Conservation (phyloP, 2,888 invertebrate species). For the Harpalus rufipes region DNA sequence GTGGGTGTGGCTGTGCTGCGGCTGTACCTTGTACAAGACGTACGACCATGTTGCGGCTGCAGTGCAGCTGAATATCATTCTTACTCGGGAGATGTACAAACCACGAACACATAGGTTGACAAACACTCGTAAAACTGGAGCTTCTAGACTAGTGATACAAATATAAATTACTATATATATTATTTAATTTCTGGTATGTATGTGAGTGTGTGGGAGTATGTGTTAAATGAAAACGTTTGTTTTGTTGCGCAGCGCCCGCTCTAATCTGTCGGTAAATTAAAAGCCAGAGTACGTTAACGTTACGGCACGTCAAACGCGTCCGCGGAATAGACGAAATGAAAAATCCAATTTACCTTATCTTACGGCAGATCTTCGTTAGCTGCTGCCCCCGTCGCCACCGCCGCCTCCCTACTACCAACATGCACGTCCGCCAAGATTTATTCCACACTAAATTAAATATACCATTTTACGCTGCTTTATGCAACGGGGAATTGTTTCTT, state of each 20-base stretch:
- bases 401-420: constrained; percentile 8
- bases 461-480: constrained; percentile 53
- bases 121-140: no score
- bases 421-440: constrained; percentile 58
- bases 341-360: constrained; percentile 74
- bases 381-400: constrained; percentile 61
- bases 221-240: constrained; percentile 55
- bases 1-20: no score
- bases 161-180: no score
- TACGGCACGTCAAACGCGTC: constrained; percentile 60
- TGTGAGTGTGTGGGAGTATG: background rate
- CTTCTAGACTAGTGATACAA: no score
- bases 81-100: no score
- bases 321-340: constrained; percentile 71
- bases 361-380: constrained; percentile 71
- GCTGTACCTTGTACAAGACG: no score
- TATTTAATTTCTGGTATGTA: background rate
- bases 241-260: constrained; percentile 26
- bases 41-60: no score
- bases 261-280: constrained; percentile 63
- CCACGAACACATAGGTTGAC: no score
- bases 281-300: constrained; percentile 56
- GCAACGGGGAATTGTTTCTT: constrained; percentile 27
- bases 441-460: constrained; percentile 59
- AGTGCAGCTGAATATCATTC: no score